These are phyloP conservation scores for Aleadryas rufinucha DNA, from an alignment of 2,113 vertebrate genomes.

Conservation along the genomic window DNA sequence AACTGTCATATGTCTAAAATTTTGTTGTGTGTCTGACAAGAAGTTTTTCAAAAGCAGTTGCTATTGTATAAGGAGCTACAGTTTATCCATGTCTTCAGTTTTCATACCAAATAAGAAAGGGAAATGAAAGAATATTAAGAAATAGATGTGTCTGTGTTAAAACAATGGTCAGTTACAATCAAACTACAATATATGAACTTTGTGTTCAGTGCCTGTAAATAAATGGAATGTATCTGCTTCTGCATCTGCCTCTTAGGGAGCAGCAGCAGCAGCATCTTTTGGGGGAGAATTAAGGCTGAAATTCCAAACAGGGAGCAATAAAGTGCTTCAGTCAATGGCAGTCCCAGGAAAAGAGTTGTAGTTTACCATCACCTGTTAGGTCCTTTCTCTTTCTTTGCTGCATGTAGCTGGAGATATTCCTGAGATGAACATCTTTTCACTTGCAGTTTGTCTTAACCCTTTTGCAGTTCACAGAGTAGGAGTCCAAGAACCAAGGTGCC, in stretches of 20 bases:
- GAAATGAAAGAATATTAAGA: not conserved
- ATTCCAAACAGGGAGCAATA: not conserved
- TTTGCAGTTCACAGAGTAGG: not conserved
- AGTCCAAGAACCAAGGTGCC: accelerated
- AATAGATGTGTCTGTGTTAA: not conserved
- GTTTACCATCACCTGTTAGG: not conserved
- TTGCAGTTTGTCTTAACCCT: not conserved
- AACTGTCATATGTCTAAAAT: not conserved
- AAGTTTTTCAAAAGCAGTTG: not conserved
- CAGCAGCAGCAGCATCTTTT: not conserved
- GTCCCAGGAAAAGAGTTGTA: not conserved
- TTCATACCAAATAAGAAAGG: not conserved
- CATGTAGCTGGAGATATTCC: not conserved
- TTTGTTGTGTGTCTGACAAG: not conserved
- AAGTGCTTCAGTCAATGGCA: not conserved
- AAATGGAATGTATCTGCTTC: not conserved
- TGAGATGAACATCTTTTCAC: not conserved
- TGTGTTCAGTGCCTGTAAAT: not conserved
- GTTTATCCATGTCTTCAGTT: not conserved
- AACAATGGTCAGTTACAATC: not conserved
- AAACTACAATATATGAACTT: not conserved
- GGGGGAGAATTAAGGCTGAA: not conserved
- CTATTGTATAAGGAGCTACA: not conserved
- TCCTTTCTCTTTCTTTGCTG: not conserved
- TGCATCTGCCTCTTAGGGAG: not conserved